Evolutionary conservation across 2,888 invertebrate genomes (phyloP), one percentile per base, ranked within the genome.

Genomic region (Tiphia femorata): DNA sequence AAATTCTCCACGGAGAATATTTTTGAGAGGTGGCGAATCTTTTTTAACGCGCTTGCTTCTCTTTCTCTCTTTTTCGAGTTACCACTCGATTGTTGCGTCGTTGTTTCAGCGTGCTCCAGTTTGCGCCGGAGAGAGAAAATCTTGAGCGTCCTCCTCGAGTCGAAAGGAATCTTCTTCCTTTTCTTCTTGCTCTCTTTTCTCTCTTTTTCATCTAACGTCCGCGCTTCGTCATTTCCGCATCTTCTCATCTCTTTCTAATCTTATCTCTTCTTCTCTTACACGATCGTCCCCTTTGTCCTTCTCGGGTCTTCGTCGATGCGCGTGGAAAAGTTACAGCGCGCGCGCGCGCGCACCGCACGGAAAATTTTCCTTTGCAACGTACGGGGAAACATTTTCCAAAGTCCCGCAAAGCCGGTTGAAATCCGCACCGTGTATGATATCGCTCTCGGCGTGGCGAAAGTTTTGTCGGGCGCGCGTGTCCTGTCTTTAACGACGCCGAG

Each of bases 311-410:
- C 48, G n/a, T n/a, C n/a, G n/a, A n/a, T n/a, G n/a, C n/a, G n/a
- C 20, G 27, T 21, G 48, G 40, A 53, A n/a, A 60, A 70, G 62
- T 67, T 67, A 67, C 61, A 54, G 38, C 33, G 51, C n/a, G n/a
- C n/a, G n/a, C n/a, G n/a, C n/a, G n/a, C n/a, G n/a, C n/a, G n/a
- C n/a, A n/a, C n/a, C n/a, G 48, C 54, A 42, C 57, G 50, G 50
- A 75, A 73, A 75, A n/a, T n/a, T 72, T 72, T 70, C 66, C 68
- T 62, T 70, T 62, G 64, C 64, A 56, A 59, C 67, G 62, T 64
- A 63, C 64, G 62, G 58, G n/a, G 63, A 73, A 70, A 75, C 73
- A 76, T 77, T 74, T 75, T 64, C 67, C 66, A 61, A 71, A 72
- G 72, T 68, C 60, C 54, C 64, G 58, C 49, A 70, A 62, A 76